These are phyloP conservation scores for Helostoma temminkii DNA, from an alignment of 2,797 vertebrate species.

Conservation along the genomic window DNA sequence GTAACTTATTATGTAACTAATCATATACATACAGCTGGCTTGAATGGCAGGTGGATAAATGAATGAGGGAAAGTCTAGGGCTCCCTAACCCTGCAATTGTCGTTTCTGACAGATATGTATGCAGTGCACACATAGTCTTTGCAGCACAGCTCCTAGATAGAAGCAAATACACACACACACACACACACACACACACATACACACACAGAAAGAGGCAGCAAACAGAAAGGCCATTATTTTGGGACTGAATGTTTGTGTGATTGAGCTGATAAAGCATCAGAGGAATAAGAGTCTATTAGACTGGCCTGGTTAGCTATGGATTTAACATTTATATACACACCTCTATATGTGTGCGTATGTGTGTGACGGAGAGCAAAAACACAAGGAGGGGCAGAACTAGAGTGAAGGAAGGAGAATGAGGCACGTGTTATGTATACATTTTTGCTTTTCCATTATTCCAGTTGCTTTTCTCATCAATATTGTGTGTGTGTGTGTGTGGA, in stretches of 20 bases:
- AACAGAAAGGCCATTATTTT: constrained; percentile 82
- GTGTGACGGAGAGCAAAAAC: constrained; percentile 51
- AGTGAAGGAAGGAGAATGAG: constrained; percentile 51
- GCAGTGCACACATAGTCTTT: constrained; percentile 61
- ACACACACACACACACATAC: constrained; percentile 18
- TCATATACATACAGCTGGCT: constrained; percentile 17
- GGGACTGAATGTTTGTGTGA: constrained; percentile 78
- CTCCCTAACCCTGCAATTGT: constrained; percentile 34
- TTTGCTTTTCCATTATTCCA: constrained; percentile 77
- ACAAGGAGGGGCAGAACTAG: constrained; percentile 31
- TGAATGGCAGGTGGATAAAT: constrained; percentile 42
- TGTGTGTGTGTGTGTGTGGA: constrained; percentile 39
- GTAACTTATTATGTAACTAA: constrained; percentile 40
- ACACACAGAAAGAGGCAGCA: constrained; percentile 52
- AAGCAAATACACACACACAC: constrained; percentile 30
- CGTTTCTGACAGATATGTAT: constrained; percentile 71
- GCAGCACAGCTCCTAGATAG: constrained; percentile 61
- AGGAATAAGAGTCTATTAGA: constrained; percentile 80
- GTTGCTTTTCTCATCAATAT: constrained; percentile 75
- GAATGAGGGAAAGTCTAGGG: constrained; percentile 33
- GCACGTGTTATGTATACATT: constrained; percentile 64
- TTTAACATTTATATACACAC: constrained; percentile 77
- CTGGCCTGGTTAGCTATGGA: constrained; percentile 78
- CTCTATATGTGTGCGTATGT: constrained; percentile 32
- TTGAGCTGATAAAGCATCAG: constrained; percentile 81